phyloP scores from a whole-genome alignment of 30 jellyfish, hydroid and myxozoan genomes.

The Rhopilema esculentum region DNA sequence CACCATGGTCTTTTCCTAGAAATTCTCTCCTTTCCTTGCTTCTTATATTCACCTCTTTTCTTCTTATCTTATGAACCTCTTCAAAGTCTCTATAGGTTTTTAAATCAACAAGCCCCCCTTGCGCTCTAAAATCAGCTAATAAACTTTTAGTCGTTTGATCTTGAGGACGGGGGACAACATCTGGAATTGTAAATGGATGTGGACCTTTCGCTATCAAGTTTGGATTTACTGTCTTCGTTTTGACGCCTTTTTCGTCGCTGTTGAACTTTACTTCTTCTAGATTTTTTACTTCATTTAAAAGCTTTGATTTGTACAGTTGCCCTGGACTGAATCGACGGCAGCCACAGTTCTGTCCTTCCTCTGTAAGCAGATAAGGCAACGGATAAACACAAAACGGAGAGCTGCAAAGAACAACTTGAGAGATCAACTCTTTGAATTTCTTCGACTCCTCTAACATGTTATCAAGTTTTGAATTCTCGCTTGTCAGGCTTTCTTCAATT shows the following conservation, averaged over 20 bases:
- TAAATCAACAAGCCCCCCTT: constrained; percentile 91
- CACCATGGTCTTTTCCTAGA: constrained; percentile 17
- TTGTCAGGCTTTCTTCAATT: constrained; percentile 12
- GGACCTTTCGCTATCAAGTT: constrained; percentile 73
- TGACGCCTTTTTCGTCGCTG: background rate
- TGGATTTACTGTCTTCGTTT: constrained; percentile 41
- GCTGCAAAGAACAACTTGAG: constrained; percentile 74
- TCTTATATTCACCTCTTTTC: constrained; percentile 61
- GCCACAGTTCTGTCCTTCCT: constrained; percentile 74
- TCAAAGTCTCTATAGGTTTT: constrained; percentile 84
- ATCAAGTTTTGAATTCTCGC: constrained; percentile 33
- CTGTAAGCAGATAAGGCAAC: constrained; percentile 86
- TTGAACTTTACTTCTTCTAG: background rate
- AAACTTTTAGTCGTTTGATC: constrained; percentile 49
- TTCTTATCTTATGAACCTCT: constrained; percentile 48
- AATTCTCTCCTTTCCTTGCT: constrained; percentile 9
- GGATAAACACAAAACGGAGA: constrained; percentile 88
- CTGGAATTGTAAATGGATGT: constrained; percentile 89
- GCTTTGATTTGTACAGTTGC: constrained; percentile 82
- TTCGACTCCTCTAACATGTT: constrained; percentile 55
- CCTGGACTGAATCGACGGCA: constrained; percentile 84
- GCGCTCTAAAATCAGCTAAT: constrained; percentile 91
- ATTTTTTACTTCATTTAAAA: constrained; percentile 20
- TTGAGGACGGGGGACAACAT: constrained; percentile 66
- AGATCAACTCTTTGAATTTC: constrained; percentile 56